Conservation (phyloP, 1,140 invertebrate genomes). For the Colletes latitarsis region DNA sequence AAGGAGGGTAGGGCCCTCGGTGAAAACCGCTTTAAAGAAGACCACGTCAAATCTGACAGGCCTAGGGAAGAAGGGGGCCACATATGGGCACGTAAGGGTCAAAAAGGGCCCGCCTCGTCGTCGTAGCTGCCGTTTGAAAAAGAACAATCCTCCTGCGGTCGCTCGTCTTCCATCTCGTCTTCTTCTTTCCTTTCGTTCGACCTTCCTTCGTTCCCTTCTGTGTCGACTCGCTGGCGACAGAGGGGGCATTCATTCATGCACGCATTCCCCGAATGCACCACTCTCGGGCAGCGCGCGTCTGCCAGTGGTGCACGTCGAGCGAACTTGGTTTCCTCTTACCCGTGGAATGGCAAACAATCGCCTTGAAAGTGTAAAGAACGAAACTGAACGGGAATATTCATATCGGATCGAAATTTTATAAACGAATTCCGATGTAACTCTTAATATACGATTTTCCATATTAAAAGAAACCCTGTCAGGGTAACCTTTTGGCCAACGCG, state of each 20-base stretch:
- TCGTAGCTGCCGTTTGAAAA: conserved; percentile 53
- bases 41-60: conserved; percentile 72
- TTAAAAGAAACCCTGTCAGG: too few species aligned
- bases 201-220: conserved; percentile 35
- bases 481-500: too few species aligned
- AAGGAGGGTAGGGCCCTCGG: conserved; percentile 62
- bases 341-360: background rate
- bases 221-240: conserved; percentile 54
- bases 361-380: too few species aligned
- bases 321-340: background rate
- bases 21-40: conserved; percentile 67
- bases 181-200: background rate
- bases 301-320: background rate
- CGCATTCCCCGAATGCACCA: conserved; percentile 73
- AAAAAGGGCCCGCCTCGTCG: conserved; percentile 61
- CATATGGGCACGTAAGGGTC: conserved; percentile 41
- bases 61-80: conserved; percentile 54
- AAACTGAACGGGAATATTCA: too few species aligned
- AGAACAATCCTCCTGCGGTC: conserved; percentile 56
- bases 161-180: conserved; percentile 9
- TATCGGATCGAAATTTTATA: too few species aligned
- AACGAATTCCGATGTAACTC: too few species aligned
- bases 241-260: conserved; percentile 78
- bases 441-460: too few species aligned
- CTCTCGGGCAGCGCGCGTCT: background rate